Evolutionary conservation across 1,140 invertebrate species (phyloP).

Genomic region (Propsilocerus akamusi): DNA sequence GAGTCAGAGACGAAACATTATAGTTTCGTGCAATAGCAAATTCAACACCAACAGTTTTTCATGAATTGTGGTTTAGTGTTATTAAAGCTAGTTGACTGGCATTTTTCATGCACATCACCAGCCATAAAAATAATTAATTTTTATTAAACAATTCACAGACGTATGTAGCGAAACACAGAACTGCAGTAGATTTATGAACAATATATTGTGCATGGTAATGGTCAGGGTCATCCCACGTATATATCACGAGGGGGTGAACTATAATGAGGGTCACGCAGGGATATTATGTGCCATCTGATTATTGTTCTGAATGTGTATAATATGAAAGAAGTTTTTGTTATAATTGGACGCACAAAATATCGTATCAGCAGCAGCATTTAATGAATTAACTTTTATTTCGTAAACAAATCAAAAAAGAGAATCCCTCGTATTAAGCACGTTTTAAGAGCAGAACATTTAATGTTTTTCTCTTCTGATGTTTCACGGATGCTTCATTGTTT

Average conservation of each 20-base stretch:
- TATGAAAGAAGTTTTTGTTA: too few relatives aligned
- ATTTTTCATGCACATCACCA: not conserved
- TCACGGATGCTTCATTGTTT: too few relatives aligned
- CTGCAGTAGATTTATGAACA: not conserved
- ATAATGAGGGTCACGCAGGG: not conserved
- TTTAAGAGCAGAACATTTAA: too few relatives aligned
- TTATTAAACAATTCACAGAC: not conserved
- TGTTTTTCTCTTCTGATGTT: too few relatives aligned
- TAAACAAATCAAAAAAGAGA: conserved; percentile 4
- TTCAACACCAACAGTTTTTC: too few relatives aligned
- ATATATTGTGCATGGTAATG: not conserved
- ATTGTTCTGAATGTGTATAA: too few relatives aligned
- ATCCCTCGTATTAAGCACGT: too few relatives aligned
- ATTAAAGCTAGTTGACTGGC: not conserved
- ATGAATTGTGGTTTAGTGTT: not conserved
- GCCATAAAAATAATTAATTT: conserved; percentile 3
- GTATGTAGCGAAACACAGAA: not conserved
- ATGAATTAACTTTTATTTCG: not conserved
- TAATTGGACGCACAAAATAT: too few relatives aligned
- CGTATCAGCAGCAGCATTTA: not conserved
- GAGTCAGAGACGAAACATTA: too few relatives aligned
- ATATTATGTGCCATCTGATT: not conserved
- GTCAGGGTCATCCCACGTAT: conserved; percentile 1
- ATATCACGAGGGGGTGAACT: not conserved
- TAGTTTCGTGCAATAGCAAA: too few relatives aligned